Base-by-base conservation (phyloP, 2,113 vertebrate species). In the Pedetes capensis region DNA sequence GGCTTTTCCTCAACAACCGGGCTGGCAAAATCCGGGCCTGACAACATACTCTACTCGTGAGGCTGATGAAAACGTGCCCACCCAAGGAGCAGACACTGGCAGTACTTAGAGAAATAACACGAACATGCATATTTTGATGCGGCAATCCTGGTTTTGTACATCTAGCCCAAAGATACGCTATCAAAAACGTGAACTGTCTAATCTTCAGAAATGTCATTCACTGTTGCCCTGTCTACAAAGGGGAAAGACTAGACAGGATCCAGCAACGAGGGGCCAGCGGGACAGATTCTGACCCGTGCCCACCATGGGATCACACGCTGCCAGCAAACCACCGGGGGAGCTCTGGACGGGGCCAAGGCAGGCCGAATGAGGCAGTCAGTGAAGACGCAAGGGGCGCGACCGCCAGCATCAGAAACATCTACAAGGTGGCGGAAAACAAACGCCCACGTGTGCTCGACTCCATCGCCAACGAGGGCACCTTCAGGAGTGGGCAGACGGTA, bases 291-390 rank as follows among this genome's bases (percentile, higher is more conserved):
- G 64, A 25, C 17, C 8, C 25, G 37, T 17, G 27, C 66, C 16
- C 0, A 1, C 1, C 4, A 32, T 0, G 57, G 39, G 57, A 39
- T 13, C 2, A 68, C 29, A 32, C 2, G 10, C 25, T 2, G 57
- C 29, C 34, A 3, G 6, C 22, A 51, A 69, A 80, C 49, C 32
- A 44, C 23, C 0, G 32, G 18, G 18, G 27, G 32, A 29, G 8
- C 66, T 44, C 13, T 1, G 22, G 2, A 2, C 3, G 0, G 12
- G 5, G 88, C 32, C 3, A 14, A 3, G 17, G 81, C 57, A 34
- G 2, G 6, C 39, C 32, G 49, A 22, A 17, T 4, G 18, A 47
- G 47, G 9, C 2, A 12, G 74, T 16, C 3, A 22, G 81, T 6
- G 71, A 34, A 53, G 27, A 55, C 11, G n/a, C 27, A 61, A 61